phyloP scores from a whole-genome alignment of 2,113 vertebrate genomes.

The Leptobrachium leishanense region DNA sequence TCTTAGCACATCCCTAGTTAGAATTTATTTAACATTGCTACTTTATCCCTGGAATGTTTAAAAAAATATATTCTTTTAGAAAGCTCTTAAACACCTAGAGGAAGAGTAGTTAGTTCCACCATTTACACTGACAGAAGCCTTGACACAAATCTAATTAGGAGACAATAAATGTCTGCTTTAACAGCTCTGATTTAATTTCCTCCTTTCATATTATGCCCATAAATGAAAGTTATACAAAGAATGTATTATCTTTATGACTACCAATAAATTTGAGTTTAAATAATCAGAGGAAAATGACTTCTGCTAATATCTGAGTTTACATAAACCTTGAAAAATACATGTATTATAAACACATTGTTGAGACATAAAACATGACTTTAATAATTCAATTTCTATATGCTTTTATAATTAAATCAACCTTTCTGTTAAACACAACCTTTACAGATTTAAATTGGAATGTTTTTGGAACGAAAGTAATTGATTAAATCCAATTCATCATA shows the following conservation, averaged over 20 bases:
- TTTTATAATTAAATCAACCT: no score
- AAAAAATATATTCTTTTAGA: neutral
- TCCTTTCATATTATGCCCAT: neutral
- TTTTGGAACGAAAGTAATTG: no score
- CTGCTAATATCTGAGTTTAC: no score
- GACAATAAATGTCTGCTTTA: slow-evolving; percentile 4
- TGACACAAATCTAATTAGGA: slow-evolving; percentile 5
- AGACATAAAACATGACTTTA: no score
- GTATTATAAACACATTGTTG: no score
- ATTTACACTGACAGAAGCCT: neutral
- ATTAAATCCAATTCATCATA: no score
- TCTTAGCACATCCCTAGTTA: neutral
- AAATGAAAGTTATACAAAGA: slow-evolving; percentile 1
- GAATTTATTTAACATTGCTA: neutral
- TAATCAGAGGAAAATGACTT: neutral
- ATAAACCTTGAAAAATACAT: no score
- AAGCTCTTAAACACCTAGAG: neutral
- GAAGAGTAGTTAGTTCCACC: neutral
- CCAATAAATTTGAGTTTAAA: neutral
- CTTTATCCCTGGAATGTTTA: neutral
- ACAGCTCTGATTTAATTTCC: neutral
- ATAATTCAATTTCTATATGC: no score
- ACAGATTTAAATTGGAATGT: no score
- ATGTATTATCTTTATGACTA: neutral
- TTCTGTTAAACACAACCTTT: no score